Conservation (phyloP, 1,140 invertebrate genomes). For the Pararge aegeria region DNA sequence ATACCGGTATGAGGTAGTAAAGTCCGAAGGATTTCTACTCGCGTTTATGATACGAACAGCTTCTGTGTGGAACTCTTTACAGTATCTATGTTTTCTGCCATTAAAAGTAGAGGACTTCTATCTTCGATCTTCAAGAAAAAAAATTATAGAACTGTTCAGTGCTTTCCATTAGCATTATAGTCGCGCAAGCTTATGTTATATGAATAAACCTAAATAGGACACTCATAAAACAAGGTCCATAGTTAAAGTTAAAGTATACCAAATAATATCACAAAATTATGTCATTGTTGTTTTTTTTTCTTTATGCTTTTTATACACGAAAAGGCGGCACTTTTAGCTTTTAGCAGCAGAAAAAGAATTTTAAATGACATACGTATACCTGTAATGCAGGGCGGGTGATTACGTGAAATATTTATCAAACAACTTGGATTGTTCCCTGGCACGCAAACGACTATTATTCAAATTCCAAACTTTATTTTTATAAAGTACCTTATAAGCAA, state of each 20-base stretch:
- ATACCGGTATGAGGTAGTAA: too few species aligned
- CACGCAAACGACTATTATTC: neutral
- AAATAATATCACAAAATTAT: neutral
- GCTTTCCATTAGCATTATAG: too few species aligned
- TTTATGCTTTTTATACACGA: neutral
- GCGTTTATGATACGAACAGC: too few species aligned
- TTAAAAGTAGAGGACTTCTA: too few species aligned
- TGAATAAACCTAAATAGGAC: too few species aligned
- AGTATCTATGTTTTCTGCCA: too few species aligned
- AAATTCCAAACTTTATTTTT: neutral
- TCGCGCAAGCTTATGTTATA: too few species aligned
- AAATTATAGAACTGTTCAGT: too few species aligned
- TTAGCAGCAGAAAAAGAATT: neutral
- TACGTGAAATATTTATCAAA: conserved; percentile 6
- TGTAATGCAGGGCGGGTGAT: neutral
- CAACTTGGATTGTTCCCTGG: neutral
- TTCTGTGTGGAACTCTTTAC: too few species aligned
- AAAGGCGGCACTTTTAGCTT: neutral
- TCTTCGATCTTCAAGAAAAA: too few species aligned
- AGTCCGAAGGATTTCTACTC: too few species aligned
- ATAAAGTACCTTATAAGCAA: neutral
- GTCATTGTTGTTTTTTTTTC: neutral
- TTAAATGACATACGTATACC: neutral
- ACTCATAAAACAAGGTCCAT: too few species aligned
- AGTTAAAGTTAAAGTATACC: neutral